Evolutionary conservation across 2,888 invertebrate genomes (phyloP).

Genomic region (Acrobasis consociella): DNA sequence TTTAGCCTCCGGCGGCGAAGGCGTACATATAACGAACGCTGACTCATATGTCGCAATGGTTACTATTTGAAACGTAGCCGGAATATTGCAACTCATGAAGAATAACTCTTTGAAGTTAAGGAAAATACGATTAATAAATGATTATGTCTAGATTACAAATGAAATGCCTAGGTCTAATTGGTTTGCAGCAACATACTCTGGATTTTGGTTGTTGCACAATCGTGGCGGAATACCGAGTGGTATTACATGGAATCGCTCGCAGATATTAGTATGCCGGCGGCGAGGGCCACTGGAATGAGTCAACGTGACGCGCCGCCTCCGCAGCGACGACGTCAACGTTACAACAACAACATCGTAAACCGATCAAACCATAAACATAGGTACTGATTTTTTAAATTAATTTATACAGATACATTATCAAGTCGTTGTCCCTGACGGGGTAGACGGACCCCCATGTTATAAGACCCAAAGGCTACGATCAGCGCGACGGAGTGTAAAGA

Average conservation of each 20-base stretch:
- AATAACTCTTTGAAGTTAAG: background rate
- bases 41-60: constrained; percentile 58
- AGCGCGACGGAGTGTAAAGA: too few relatives aligned
- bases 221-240: constrained; percentile 61
- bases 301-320: constrained; percentile 60
- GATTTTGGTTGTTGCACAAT: constrained; percentile 66
- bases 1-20: constrained; percentile 69
- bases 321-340: constrained; percentile 65
- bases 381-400: too few relatives aligned
- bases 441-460: too few relatives aligned
- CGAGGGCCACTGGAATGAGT: constrained; percentile 75
- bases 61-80: constrained; percentile 32
- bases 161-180: constrained; percentile 45
- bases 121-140: background rate
- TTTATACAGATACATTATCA: too few relatives aligned
- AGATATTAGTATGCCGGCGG: constrained; percentile 75
- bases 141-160: constrained; percentile 22
- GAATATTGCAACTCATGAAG: constrained; percentile 3
- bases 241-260: constrained; percentile 74
- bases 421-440: too few relatives aligned
- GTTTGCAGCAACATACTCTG: constrained; percentile 72
- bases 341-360: constrained; percentile 41
- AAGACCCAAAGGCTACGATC: too few relatives aligned
- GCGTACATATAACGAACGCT: constrained; percentile 65
- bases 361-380: constrained; percentile 26